phyloP scores from a whole-genome alignment of 2,888 invertebrate species.

The Tipula lateralis region DNA sequence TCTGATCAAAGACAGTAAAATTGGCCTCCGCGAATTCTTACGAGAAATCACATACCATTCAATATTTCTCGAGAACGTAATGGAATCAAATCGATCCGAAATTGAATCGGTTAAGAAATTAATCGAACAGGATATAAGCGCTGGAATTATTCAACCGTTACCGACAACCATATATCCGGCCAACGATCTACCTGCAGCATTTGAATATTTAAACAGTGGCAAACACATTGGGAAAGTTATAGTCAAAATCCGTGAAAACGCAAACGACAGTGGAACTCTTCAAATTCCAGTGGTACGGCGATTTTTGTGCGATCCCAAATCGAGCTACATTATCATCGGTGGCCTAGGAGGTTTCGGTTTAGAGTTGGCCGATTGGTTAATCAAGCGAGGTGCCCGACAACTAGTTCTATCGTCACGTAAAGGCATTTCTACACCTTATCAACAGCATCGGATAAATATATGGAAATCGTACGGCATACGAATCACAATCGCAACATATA shows the following conservation, averaged over 20 bases:
- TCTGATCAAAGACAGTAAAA: conserved; percentile 59
- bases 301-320: conserved; percentile 42
- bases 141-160: conserved; percentile 69
- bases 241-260: conserved; percentile 45
- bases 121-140: conserved; percentile 59
- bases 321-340: conserved; percentile 60
- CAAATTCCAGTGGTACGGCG: conserved; percentile 43
- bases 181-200: conserved; percentile 67
- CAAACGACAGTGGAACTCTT: conserved; percentile 38
- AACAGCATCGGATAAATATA: conserved; percentile 62
- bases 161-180: conserved; percentile 58
- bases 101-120: conserved; percentile 51
- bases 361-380: conserved; percentile 81
- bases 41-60: conserved; percentile 73
- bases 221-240: conserved; percentile 76
- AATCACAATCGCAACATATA: conserved; percentile 63
- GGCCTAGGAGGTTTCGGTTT: conserved; percentile 91
- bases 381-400: conserved; percentile 73
- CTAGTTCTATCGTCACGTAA: conserved; percentile 74
- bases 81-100: conserved; percentile 45
- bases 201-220: conserved; percentile 60
- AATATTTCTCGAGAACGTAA: conserved; percentile 67
- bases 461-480: conserved; percentile 69
- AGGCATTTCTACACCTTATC: conserved; percentile 78
- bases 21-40: conserved; percentile 62